These are phyloP conservation scores for Ctenicera cuprea DNA, from an alignment of 2,888 invertebrate genomes.

Conservation along the genomic window DNA sequence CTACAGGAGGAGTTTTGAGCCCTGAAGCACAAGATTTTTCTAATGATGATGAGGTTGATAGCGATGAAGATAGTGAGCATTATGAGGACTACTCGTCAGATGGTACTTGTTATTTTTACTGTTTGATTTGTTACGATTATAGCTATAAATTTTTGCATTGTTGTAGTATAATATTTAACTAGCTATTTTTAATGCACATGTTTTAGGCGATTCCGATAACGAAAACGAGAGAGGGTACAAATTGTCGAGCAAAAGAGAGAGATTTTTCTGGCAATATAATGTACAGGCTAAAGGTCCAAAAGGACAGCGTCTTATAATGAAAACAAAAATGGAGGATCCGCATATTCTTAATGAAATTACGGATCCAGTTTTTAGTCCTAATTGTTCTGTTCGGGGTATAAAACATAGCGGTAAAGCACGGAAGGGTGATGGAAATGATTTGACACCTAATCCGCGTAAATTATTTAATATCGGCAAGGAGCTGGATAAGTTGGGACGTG, in stretches of 20 bases:
- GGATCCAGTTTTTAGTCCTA: conserved; percentile 97
- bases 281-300: conserved; percentile 98
- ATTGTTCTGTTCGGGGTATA: conserved; percentile 91
- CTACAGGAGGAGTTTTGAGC: conserved; percentile 88
- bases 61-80: conserved; percentile 90
- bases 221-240: conserved; percentile 74
- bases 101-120: conserved; percentile 71
- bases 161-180: no score
- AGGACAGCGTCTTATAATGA: conserved; percentile 90
- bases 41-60: conserved; percentile 90
- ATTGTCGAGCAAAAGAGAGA: conserved; percentile 81
- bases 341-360: conserved; percentile 93
- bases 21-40: conserved; percentile 87
- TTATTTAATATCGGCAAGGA: conserved; percentile 93
- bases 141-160: no score
- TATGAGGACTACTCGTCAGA: conserved; percentile 92
- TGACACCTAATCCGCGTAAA: conserved; percentile 96
- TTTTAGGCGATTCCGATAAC: conserved; percentile 78
- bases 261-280: conserved; percentile 99
- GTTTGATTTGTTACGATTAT: conserved; percentile 12
- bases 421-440: conserved; percentile 97
- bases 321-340: conserved; percentile 92
- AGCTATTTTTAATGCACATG: no score
- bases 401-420: conserved; percentile 92
- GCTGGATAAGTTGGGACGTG: conserved; percentile 90